These are phyloP conservation scores for Dugesia japonica DNA, from an alignment of 2,888 invertebrate species.

Conservation along the genomic window DNA sequence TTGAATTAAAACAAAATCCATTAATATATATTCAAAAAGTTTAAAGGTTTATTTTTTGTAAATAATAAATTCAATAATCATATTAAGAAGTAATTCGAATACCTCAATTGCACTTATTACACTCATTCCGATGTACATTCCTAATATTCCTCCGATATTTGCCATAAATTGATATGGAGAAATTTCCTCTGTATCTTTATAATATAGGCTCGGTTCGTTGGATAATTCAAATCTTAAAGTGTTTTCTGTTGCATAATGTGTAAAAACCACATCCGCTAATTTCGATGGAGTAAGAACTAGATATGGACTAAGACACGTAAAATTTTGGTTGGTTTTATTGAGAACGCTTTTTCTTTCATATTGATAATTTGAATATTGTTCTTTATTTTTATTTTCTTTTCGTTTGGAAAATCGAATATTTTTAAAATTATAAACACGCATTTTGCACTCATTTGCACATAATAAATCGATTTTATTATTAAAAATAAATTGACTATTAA, in stretches of 20 bases:
- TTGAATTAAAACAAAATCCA: no score
- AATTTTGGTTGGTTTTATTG: not conserved
- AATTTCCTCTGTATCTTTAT: constrained; percentile 2
- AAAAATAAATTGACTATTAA: not conserved
- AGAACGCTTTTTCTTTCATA: not conserved
- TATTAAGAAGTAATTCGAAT: not conserved
- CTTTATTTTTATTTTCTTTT: not conserved
- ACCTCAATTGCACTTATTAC: not conserved
- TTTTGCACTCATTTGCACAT: not conserved
- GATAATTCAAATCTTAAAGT: not conserved
- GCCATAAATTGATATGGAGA: not conserved
- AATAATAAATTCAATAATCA: not conserved
- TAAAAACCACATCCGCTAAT: not conserved
- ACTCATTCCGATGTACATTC: not conserved
- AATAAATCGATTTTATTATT: not conserved
- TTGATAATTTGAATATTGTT: not conserved
- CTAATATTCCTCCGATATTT: not conserved
- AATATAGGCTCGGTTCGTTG: not conserved
- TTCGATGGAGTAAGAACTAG: not conserved
- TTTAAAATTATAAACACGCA: not conserved
- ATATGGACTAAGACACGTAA: not conserved
- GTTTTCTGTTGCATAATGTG: not conserved
- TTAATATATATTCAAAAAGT: no score
- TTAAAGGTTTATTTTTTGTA: not conserved
- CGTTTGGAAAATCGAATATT: not conserved